Base-by-base conservation (phyloP, 2,113 vertebrate species). In the Damaliscus lunatus region DNA sequence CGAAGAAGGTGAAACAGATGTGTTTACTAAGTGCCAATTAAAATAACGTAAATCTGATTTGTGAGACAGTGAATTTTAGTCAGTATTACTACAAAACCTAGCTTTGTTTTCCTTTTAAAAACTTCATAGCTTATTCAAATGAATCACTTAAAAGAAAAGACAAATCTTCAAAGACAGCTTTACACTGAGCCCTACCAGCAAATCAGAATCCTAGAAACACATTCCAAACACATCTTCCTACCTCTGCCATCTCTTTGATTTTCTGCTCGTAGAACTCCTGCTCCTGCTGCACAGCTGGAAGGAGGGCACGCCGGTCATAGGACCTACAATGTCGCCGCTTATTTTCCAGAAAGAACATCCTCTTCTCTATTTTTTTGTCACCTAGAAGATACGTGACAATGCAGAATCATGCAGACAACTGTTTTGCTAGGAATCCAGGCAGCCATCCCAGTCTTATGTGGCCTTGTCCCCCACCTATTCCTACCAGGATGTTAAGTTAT, bases 201-300 rank as follows among this genome's bases (percentile, higher is more conserved):
- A 93, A 82, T 33, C n/a, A 88, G 83, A 90, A 71, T 4, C 13
- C 57, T 36, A 64, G 53, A 55, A 60, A 33, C 36, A 40, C 11
- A 88, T 3, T 27, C 33, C n/a, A 19, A 52, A n/a, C 4, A 36
- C 12, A 27, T 46, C 48, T 3, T 12, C 90, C 83, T 96, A 99
- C 99, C 99, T 99, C 99, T 62, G 99, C 99, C 99, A 99, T 99
- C 97, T 99, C 99, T 98, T 99, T 99, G 96, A 99, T 98, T 98
- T 99, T 99, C 99, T 99, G 99, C 95, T 99, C 99, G 53, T 99
- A 99, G 98, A 99, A 99, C 2, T 99, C 98, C 91, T 99, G 99
- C 98, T 99, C 99, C 94, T 99, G 99, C 36, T 99, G 99, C 94
- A 99, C 98, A 0, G 99, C 99, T 3, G 99, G 99, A 33, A 99